Conservation (phyloP, 2,113 vertebrate genomes). For the Tenrec ecaudatus region DNA sequence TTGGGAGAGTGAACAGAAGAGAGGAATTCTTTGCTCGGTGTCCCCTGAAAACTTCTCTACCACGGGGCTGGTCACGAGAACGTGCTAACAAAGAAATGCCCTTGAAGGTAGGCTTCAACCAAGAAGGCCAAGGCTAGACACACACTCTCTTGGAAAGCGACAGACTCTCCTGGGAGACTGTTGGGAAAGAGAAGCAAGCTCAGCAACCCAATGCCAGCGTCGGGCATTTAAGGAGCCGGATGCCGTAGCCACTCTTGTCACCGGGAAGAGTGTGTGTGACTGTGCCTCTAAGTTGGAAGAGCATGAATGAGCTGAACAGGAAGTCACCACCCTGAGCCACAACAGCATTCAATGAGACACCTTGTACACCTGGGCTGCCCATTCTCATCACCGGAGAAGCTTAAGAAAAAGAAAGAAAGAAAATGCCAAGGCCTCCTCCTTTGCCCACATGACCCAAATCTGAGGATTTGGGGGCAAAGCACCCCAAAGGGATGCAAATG, state of each 20-base stretch:
- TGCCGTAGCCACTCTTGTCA: neutral
- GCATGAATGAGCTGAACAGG: neutral
- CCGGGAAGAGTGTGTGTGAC: neutral
- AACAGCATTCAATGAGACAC: neutral
- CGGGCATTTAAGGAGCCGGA: neutral
- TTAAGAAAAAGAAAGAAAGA: neutral
- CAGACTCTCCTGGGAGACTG: neutral
- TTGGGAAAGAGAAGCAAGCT: neutral
- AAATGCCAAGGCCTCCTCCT: neutral
- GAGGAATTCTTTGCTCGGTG: no score
- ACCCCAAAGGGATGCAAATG: neutral
- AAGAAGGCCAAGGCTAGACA: neutral
- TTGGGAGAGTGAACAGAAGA: no score
- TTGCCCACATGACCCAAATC: neutral
- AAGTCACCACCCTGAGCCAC: neutral
- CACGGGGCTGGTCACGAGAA: neutral
- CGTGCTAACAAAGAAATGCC: neutral
- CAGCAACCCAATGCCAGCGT: neutral
- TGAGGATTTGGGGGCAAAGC: neutral
- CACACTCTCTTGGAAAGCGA: constrained; percentile 15
- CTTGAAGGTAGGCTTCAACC: neutral
- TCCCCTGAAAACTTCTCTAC: neutral
- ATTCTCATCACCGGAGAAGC: neutral
- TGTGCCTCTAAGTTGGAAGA: neutral
- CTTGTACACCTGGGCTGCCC: neutral